Conservation (phyloP, 2,888 invertebrate genomes). For the Chrysopilus asiliformis region DNA sequence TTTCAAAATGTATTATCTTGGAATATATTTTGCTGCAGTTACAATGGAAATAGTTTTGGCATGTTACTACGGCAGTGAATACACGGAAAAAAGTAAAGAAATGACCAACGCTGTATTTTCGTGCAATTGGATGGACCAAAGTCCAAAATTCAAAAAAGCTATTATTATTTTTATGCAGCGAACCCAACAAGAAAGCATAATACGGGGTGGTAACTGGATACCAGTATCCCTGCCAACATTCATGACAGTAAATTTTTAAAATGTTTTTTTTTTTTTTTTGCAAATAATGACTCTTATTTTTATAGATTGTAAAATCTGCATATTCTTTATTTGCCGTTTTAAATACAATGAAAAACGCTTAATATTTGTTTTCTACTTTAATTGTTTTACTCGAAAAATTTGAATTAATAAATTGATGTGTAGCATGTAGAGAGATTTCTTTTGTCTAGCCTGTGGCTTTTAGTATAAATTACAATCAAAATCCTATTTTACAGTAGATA, state of each 20-base stretch:
- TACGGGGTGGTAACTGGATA: constrained; percentile 42
- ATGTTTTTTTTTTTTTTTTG: neutral
- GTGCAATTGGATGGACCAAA: constrained; percentile 43
- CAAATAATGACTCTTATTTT: neutral
- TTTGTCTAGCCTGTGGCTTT: no score
- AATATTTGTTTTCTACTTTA: no score
- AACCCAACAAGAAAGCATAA: constrained; percentile 38
- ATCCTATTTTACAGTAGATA: no score
- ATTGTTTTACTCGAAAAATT: no score
- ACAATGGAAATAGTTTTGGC: constrained; percentile 40
- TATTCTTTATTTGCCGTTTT: constrained; percentile 9
- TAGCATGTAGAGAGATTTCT: no score
- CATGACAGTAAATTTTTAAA: constrained; percentile 31
- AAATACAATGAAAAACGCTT: neutral
- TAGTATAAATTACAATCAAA: no score
- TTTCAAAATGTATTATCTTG: neutral
- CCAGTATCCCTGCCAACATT: constrained; percentile 41
- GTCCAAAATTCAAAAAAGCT: constrained; percentile 32
- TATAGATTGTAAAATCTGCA: constrained; percentile 5
- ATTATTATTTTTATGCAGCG: constrained; percentile 40
- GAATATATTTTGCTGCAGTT: constrained; percentile 34
- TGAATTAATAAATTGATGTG: no score
- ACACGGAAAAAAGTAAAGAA: constrained; percentile 39
- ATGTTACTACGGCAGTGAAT: constrained; percentile 42
- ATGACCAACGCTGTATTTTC: constrained; percentile 40